These are phyloP conservation scores for Hylia prasina DNA, from an alignment of 2,113 vertebrate genomes.

Conservation along the genomic window DNA sequence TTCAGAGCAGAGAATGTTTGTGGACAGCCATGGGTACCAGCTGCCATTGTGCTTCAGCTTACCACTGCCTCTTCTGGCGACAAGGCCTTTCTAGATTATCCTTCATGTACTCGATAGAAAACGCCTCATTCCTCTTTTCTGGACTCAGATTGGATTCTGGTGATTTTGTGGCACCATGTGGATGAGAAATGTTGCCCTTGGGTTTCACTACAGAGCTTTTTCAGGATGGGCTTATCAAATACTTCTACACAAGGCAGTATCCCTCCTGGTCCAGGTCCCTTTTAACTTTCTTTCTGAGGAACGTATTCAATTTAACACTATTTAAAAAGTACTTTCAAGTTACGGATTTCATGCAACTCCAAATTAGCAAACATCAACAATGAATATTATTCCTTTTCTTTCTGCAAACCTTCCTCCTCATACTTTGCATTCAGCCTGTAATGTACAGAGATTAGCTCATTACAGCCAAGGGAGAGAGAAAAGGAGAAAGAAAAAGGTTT, in stretches of 20 bases:
- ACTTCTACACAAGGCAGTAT: neutral
- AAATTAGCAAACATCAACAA: neutral
- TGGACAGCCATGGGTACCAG: neutral
- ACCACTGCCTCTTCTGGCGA: neutral
- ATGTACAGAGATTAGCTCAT: neutral
- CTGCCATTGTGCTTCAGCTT: neutral
- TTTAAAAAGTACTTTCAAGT: neutral
- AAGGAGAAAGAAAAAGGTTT: neutral
- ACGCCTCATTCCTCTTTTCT: rapidly evolving
- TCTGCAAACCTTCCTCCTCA: neutral
- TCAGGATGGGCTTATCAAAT: neutral
- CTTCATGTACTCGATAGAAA: neutral
- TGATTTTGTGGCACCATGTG: neutral
- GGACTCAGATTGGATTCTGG: neutral
- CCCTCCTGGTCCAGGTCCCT: neutral
- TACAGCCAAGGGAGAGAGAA: neutral
- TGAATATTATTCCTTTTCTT: neutral
- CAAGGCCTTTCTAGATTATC: neutral
- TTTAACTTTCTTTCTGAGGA: neutral
- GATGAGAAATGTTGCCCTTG: neutral
- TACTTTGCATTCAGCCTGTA: neutral
- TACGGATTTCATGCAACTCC: neutral
- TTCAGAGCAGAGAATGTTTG: neutral
- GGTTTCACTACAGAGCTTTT: neutral
- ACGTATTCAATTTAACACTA: neutral